phyloP scores from a whole-genome alignment of 2,888 invertebrate species.

The Mellilla xanthometata region DNA sequence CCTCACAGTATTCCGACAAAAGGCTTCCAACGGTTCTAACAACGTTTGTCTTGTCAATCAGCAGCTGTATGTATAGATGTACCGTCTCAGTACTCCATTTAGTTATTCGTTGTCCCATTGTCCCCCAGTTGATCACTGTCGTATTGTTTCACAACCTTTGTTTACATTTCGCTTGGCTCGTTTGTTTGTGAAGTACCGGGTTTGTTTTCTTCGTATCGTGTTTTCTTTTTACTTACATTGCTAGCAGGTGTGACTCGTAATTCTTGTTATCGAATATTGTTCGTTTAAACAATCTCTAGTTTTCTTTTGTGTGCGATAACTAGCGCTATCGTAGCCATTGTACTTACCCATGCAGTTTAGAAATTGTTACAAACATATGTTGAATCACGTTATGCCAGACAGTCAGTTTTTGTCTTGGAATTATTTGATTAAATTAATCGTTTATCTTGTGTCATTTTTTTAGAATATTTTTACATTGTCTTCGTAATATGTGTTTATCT shows the following conservation, averaged over 20 bases:
- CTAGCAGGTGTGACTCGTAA: constrained; percentile 51
- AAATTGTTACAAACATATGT: not conserved
- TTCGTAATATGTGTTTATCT: constrained; percentile 2
- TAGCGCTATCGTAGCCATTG: constrained; percentile 30
- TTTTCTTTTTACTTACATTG: constrained; percentile 52
- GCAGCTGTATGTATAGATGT: constrained; percentile 47
- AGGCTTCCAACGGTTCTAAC: constrained; percentile 53
- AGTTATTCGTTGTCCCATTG: constrained; percentile 78
- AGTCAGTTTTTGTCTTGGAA: constrained; percentile 25
- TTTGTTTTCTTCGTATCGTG: constrained; percentile 57
- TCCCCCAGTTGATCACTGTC: constrained; percentile 66
- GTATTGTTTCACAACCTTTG: constrained; percentile 74
- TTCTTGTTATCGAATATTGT: constrained; percentile 55
- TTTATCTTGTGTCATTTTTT: constrained; percentile 25
- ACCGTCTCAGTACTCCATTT: constrained; percentile 60
- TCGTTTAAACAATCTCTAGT: constrained; percentile 46
- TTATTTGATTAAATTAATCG: constrained; percentile 35
- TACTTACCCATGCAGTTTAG: not conserved
- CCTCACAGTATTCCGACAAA: constrained; percentile 61
- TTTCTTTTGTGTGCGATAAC: constrained; percentile 41
- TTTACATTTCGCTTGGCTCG: constrained; percentile 66
- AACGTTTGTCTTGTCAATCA: constrained; percentile 77
- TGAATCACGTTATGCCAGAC: constrained; percentile 40
- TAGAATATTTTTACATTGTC: not conserved
- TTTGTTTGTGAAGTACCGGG: constrained; percentile 63